Evolutionary conservation across 2,888 invertebrate genomes (phyloP).

Genomic region (Drosophila bunnanda): DNA sequence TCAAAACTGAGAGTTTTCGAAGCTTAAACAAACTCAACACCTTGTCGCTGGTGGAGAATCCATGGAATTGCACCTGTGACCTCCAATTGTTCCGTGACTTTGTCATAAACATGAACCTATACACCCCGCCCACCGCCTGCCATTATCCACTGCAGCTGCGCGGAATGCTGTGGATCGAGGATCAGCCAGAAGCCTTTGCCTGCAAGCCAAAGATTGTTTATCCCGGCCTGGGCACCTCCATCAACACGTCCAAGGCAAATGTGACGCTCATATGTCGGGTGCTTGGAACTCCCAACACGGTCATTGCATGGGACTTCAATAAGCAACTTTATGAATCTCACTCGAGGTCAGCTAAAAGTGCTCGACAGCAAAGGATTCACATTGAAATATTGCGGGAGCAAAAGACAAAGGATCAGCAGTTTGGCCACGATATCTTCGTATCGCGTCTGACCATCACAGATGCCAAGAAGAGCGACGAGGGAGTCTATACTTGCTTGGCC

Average conservation of each 20-base stretch:
- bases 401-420: constrained; percentile 81
- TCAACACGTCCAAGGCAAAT: constrained; percentile 88
- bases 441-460: constrained; percentile 87
- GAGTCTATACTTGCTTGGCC: constrained; percentile 91
- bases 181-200: constrained; percentile 90
- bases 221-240: constrained; percentile 86
- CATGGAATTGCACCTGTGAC: constrained; percentile 95
- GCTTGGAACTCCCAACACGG: constrained; percentile 90
- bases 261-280: constrained; percentile 91
- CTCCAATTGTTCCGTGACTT: constrained; percentile 91
- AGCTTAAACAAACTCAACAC: constrained; percentile 89
- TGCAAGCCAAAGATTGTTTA: constrained; percentile 91
- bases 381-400: constrained; percentile 79
- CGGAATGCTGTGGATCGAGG: constrained; percentile 90
- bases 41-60: constrained; percentile 91
- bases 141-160: constrained; percentile 88
- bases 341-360: constrained; percentile 18
- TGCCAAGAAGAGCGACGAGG: constrained; percentile 88
- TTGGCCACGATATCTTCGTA: constrained; percentile 78
- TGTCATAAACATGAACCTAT: constrained; percentile 90
- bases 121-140: constrained; percentile 91
- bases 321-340: constrained; percentile 83
- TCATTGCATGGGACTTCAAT: constrained; percentile 90
- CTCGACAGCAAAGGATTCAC: constrained; percentile 58
- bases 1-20: constrained; percentile 88